Conservation (phyloP, 2,888 invertebrate genomes). For the Formica aserva region DNA sequence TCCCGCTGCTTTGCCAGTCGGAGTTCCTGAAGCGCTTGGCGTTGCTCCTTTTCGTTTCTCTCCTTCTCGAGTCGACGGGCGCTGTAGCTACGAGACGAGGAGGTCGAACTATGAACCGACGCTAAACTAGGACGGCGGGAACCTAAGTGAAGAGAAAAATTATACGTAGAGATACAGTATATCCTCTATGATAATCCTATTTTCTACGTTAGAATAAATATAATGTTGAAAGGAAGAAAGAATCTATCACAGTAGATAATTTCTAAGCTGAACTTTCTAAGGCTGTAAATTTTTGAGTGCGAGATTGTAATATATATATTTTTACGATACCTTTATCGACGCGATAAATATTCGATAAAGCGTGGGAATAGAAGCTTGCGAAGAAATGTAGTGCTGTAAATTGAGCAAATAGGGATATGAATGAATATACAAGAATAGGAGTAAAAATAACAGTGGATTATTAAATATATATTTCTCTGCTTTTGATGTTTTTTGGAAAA, state of each 20-base stretch:
- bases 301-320: slow-evolving; percentile 41
- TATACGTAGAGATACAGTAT: not conserved
- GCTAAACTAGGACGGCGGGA: slow-evolving; percentile 95
- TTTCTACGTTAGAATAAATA: slow-evolving; percentile 20
- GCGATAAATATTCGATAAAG: slow-evolving; percentile 47
- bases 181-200: slow-evolving; percentile 12
- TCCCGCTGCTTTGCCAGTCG: slow-evolving; percentile 91
- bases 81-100: slow-evolving; percentile 94
- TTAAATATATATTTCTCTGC: not conserved
- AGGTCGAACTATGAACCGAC: slow-evolving; percentile 94
- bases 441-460: slow-evolving; percentile 11
- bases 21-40: slow-evolving; percentile 91
- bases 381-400: slow-evolving; percentile 30
- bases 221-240: slow-evolving; percentile 29
- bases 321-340: slow-evolving; percentile 34
- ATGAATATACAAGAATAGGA: slow-evolving; percentile 14
- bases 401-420: slow-evolving; percentile 3
- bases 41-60: slow-evolving; percentile 92
- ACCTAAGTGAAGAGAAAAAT: slow-evolving; percentile 87
- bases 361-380: slow-evolving; percentile 21
- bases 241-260: slow-evolving; percentile 17
- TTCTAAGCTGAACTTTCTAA: slow-evolving; percentile 30
- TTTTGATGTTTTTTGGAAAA: not conserved
- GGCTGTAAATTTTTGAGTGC: slow-evolving; percentile 30
- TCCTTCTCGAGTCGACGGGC: slow-evolving; percentile 93